Base-by-base conservation (phyloP, 1,140 invertebrate species). In the Polyergus mexicanus region DNA sequence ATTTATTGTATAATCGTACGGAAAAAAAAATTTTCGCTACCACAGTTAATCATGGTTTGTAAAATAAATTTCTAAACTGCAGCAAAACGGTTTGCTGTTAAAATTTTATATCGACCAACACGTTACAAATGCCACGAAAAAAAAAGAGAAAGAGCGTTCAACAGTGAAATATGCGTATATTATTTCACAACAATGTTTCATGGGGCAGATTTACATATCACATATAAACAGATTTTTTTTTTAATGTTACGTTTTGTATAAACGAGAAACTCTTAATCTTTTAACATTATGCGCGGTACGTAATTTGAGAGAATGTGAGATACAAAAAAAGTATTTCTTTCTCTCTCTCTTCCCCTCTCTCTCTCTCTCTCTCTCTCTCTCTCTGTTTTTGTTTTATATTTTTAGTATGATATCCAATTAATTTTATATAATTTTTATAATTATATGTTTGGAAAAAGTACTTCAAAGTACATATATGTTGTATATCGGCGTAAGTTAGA, bases 51-150 rank as follows among this genome's bases (percentile, higher is more conserved):
- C n/a, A n/a, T n/a, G n/a, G n/a, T n/a, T n/a, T n/a, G n/a, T n/a
- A n/a, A n/a, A n/a, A n/a, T n/a, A n/a, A n/a, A n/a, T n/a, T n/a
- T n/a, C n/a, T n/a, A n/a, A n/a, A n/a, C n/a, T n/a, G n/a, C n/a
- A n/a, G n/a, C n/a, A n/a, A n/a, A n/a, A n/a, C n/a, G n/a, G n/a
- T n/a, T n/a, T n/a, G n/a, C n/a, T n/a, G n/a, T n/a, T 74, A 72
- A 83, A 74, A 83, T 83, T 60, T 11, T 6, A 22, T 22, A 83
- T 62, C 78, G 68, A 62, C 19, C 41, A 28, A 38, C 38, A 11
- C n/a, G 4, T 71, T 71, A 41, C 58, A 58, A 22, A 60, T 32
- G 38, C 16, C 54, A 19, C 51, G 10, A 35, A 60, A 81, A 60
- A 81, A 72, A 32, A 41, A 81, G 35, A 51, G 35, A 54, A 68